Conservation (phyloP, 2,888 invertebrate species). For the Acanthacorydalis orientalis region DNA sequence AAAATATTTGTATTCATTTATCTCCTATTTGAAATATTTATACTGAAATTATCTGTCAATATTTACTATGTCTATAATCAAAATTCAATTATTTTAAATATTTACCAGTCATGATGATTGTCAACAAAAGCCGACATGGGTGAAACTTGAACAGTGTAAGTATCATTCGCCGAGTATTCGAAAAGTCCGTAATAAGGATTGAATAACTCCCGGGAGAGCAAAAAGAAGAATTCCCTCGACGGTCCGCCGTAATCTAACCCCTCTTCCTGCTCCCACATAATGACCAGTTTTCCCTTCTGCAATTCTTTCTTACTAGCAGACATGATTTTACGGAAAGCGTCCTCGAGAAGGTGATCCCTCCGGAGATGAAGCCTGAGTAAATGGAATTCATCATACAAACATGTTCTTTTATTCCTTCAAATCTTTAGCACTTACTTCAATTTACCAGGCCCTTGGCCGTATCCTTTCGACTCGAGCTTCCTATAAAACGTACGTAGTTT, state of each 20-base stretch:
- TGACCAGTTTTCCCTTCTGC: slow-evolving; percentile 87
- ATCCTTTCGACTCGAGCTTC: slow-evolving; percentile 90
- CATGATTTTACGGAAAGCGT: slow-evolving; percentile 94
- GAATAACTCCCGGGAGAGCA: slow-evolving; percentile 90
- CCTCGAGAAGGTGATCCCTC: slow-evolving; percentile 83
- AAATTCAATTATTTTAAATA: too few species aligned
- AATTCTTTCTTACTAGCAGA: slow-evolving; percentile 88
- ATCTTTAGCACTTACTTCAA: slow-evolving; percentile 53
- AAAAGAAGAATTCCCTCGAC: slow-evolving; percentile 93
- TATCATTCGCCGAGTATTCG: slow-evolving; percentile 95
- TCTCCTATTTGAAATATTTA: not conserved
- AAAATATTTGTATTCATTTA: not conserved
- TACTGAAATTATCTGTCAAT: slow-evolving; percentile 23
- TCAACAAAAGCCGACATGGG: slow-evolving; percentile 96
- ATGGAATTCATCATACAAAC: slow-evolving; percentile 7
- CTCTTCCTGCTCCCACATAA: slow-evolving; percentile 89
- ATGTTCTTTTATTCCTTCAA: not conserved
- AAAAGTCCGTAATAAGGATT: slow-evolving; percentile 97
- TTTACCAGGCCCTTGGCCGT: slow-evolving; percentile 93
- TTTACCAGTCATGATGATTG: slow-evolving; percentile 87
- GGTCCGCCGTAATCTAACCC: slow-evolving; percentile 97
- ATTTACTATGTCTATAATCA: too few species aligned
- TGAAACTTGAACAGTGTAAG: slow-evolving; percentile 88
- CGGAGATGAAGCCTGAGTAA: slow-evolving; percentile 69
- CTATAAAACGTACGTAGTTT: slow-evolving; percentile 88